Conservation (phyloP, 2,888 invertebrate genomes). For the Perithous albicinctus region DNA sequence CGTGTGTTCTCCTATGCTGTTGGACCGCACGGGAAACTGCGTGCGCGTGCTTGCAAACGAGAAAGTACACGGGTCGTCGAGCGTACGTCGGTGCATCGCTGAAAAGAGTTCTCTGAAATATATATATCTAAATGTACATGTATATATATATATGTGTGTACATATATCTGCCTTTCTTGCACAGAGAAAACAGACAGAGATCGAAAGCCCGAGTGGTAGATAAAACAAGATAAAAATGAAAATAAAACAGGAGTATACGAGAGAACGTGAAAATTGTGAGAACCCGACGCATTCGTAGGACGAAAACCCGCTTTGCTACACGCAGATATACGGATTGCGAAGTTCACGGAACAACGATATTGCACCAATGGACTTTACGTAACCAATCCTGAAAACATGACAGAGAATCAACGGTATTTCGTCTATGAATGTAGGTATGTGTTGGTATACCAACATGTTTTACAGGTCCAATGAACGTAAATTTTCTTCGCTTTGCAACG, state of each 20-base stretch:
- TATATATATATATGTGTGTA: too few relatives aligned
- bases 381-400: not conserved
- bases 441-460: conserved; percentile 19
- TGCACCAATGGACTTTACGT: not conserved
- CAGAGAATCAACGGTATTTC: not conserved
- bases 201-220: conserved; percentile 19
- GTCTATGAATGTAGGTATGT: not conserved
- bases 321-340: conserved; percentile 36
- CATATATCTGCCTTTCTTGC: conserved; percentile 4
- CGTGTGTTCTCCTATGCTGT: conserved; percentile 8
- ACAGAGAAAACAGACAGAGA: conserved; percentile 34
- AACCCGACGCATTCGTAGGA: conserved; percentile 41
- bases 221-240: conserved; percentile 35
- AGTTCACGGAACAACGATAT: conserved; percentile 39
- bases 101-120: conserved; percentile 44
- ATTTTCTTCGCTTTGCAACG: conserved; percentile 29
- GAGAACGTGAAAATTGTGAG: conserved; percentile 39
- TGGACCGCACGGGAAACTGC: conserved; percentile 25
- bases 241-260: conserved; percentile 41
- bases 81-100: conserved; percentile 39
- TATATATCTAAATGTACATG: too few relatives aligned
- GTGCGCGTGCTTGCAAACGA: conserved; percentile 37
- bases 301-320: conserved; percentile 15
- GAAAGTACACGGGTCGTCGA: conserved; percentile 32
- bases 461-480: conserved; percentile 33